Conservation (phyloP, 2,797 vertebrate genomes). For the Rhyacichthys aspro region DNA sequence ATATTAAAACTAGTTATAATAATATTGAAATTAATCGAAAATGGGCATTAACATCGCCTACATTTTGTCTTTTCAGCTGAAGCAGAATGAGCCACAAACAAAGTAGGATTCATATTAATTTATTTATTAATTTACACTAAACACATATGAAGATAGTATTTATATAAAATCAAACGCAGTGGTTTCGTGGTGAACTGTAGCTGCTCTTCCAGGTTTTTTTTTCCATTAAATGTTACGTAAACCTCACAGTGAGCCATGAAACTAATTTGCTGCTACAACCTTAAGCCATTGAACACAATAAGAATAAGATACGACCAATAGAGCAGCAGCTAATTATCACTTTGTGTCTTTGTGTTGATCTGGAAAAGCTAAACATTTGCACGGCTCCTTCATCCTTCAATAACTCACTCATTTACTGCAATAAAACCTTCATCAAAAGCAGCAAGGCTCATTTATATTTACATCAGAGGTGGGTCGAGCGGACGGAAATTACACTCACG, state of each 20-base stretch:
- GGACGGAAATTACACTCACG: not conserved
- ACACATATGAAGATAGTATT: not conserved
- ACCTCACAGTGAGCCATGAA: not conserved
- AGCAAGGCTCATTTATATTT: conserved; percentile 13
- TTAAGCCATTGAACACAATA: not conserved
- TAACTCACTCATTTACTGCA: conserved; percentile 25
- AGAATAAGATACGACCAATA: not conserved
- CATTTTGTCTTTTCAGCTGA: conserved; percentile 55
- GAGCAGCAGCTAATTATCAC: conserved; percentile 5
- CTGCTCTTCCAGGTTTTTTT: conserved; percentile 13
- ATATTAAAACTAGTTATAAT: not conserved
- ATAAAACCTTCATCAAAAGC: conserved; percentile 23
- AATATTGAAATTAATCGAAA: not conserved
- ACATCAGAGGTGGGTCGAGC: not conserved
- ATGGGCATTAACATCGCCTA: conserved; percentile 2
- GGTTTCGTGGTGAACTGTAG: not conserved
- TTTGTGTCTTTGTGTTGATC: conserved; percentile 15
- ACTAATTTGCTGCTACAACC: not conserved
- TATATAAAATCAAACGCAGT: too few species aligned
- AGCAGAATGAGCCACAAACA: conserved; percentile 57
- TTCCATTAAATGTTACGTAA: too few species aligned
- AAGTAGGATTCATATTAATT: conserved; percentile 52
- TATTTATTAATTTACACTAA: conserved; percentile 26
- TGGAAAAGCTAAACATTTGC: conserved; percentile 34
- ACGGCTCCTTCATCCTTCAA: conserved; percentile 18